Conservation (phyloP, 2,797 vertebrate genomes). For the Apogon talboti region DNA sequence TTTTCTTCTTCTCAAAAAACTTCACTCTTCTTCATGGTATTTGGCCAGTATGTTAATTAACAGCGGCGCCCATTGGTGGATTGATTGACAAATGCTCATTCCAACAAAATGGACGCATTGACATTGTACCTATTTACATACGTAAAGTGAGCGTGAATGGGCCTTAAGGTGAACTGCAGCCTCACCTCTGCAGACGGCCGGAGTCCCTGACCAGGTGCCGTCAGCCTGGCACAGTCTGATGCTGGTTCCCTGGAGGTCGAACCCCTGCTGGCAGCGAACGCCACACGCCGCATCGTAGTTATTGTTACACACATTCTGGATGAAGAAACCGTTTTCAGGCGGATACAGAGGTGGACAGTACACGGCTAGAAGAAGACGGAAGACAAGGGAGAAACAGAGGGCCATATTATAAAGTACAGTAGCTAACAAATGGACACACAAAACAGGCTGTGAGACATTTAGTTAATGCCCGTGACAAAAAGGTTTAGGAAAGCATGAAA, state of each 20-base stretch:
- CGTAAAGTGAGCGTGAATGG: too few relatives aligned
- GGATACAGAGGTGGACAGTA: conserved; percentile 88
- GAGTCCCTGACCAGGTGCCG: conserved; percentile 91
- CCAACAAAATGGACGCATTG: too few relatives aligned
- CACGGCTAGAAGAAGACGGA: conserved; percentile 82
- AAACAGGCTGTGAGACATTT: conserved; percentile 1
- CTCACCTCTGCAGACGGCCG: conserved; percentile 91
- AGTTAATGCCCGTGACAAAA: conserved; percentile 46
- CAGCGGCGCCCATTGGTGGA: too few relatives aligned
- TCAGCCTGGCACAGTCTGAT: conserved; percentile 93
- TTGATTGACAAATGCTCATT: too few relatives aligned
- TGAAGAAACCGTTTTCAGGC: conserved; percentile 93
- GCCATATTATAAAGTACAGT: conserved; percentile 3
- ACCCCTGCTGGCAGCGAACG: conserved; percentile 90
- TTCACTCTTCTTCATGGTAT: too few relatives aligned
- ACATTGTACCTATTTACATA: too few relatives aligned
- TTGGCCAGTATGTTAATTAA: too few relatives aligned
- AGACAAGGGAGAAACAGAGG: conserved; percentile 1
- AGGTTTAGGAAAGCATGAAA: conserved; percentile 33
- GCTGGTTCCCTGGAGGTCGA: conserved; percentile 91
- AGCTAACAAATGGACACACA: conserved; percentile 6
- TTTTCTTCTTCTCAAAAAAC: too few relatives aligned
- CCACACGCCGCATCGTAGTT: conserved; percentile 95
- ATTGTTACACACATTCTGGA: conserved; percentile 94
- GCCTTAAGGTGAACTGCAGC: background rate